phyloP scores from a whole-genome alignment of 2,113 vertebrate species.

The Maccullochella peelii region DNA sequence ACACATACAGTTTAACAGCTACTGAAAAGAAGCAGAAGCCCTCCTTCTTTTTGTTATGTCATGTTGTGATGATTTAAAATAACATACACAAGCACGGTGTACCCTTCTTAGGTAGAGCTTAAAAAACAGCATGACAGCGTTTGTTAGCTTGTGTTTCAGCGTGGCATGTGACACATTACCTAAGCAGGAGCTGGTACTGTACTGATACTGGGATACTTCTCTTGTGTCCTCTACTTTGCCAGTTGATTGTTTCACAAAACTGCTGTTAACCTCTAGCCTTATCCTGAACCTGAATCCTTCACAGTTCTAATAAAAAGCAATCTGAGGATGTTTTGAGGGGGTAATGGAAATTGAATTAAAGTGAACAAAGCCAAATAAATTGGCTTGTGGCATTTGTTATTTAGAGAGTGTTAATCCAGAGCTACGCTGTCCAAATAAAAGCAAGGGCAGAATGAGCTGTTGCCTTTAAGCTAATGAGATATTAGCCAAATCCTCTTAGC shows the following conservation, averaged over 20 bases:
- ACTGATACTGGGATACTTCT: conserved; percentile 45
- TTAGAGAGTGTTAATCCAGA: conserved; percentile 73
- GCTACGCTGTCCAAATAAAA: conserved; percentile 73
- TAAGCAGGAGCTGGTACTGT: conserved; percentile 41
- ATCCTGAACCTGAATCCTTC: conserved; percentile 30
- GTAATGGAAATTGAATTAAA: conserved; percentile 72
- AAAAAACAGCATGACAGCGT: conserved; percentile 54
- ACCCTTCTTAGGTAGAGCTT: conserved; percentile 41
- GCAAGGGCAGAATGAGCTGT: conserved; percentile 69
- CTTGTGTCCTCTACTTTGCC: conserved; percentile 39
- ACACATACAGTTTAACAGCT: conserved; percentile 43
- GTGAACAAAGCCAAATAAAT: conserved; percentile 71
- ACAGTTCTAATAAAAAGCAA: conserved; percentile 18
- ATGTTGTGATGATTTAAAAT: conserved; percentile 52
- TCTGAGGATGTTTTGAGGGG: conserved; percentile 32
- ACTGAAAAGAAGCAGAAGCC: conserved; percentile 14
- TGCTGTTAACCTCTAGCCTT: conserved; percentile 31
- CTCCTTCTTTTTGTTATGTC: conserved; percentile 38
- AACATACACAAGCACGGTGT: conserved; percentile 36
- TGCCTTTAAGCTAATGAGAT: conserved; percentile 80
- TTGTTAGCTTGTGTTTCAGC: conserved; percentile 51
- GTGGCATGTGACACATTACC: conserved; percentile 32
- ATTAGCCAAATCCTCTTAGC: conserved; percentile 81
- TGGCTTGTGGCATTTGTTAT: conserved; percentile 74
- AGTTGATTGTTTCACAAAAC: conserved; percentile 39